These are phyloP conservation scores for Acyrthosiphon pisum DNA, from an alignment of 1,140 invertebrate genomes.

Conservation along the genomic window DNA sequence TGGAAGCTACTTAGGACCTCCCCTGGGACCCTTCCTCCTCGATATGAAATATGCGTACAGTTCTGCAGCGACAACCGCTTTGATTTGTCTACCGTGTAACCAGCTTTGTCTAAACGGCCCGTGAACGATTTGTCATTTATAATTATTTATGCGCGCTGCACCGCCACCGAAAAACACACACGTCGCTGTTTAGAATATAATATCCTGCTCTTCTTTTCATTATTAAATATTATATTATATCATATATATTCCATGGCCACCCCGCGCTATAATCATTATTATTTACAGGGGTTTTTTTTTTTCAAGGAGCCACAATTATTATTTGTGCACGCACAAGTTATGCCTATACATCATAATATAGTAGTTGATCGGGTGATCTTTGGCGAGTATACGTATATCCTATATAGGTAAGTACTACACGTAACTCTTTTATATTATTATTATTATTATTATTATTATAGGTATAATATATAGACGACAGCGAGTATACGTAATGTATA, in stretches of 20 bases:
- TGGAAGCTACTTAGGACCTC: slow-evolving; percentile 32
- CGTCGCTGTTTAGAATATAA: not conserved
- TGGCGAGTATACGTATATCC: not conserved
- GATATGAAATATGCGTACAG: slow-evolving; percentile 17
- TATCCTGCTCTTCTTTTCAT: not conserved
- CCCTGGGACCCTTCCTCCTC: not conserved
- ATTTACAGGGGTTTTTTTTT: not conserved
- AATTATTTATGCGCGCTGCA: slow-evolving; percentile 20
- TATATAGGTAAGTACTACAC: too few relatives aligned
- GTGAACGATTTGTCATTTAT: slow-evolving; percentile 55
- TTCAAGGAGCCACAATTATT: not conserved
- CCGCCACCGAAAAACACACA: not conserved
- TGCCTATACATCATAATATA: not conserved
- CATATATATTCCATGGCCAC: not conserved
- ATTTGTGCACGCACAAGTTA: not conserved
- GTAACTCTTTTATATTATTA: not conserved
- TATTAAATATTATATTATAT: not conserved
- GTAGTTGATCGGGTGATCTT: not conserved
- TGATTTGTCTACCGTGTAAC: slow-evolving; percentile 54
- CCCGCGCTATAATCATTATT: not conserved
- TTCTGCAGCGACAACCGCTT: slow-evolving; percentile 27
- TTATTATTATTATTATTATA: too few relatives aligned
- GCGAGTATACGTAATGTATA: not conserved
- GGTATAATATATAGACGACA: not conserved
- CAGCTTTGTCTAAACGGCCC: slow-evolving; percentile 50